phyloP scores from a whole-genome alignment of 2,888 invertebrate species.

The Chorisops tibialis region DNA sequence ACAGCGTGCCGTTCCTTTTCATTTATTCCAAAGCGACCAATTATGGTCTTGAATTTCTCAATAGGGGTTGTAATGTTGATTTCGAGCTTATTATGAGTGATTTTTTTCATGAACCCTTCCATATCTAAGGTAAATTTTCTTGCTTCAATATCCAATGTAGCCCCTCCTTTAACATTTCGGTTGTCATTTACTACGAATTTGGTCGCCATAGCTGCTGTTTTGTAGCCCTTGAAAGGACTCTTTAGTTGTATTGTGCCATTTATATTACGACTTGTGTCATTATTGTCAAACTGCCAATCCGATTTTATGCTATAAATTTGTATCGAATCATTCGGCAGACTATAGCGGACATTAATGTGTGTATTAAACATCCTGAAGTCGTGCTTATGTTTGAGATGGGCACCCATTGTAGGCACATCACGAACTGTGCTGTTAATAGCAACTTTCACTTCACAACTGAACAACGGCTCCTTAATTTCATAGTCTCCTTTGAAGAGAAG shows the following conservation, averaged over 20 bases:
- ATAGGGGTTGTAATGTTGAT: constrained; percentile 74
- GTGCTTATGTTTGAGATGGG: constrained; percentile 58
- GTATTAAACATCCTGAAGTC: constrained; percentile 55
- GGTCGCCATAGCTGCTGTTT: constrained; percentile 64
- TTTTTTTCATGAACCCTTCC: constrained; percentile 65
- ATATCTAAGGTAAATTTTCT: constrained; percentile 65
- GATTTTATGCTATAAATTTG: constrained; percentile 67
- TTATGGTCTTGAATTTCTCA: constrained; percentile 62
- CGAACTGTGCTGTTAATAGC: constrained; percentile 59
- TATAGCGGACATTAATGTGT: constrained; percentile 55
- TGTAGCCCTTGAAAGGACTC: constrained; percentile 69
- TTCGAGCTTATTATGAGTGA: constrained; percentile 71
- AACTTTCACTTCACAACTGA: constrained; percentile 55
- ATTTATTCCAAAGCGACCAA: constrained; percentile 68
- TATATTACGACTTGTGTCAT: constrained; percentile 59
- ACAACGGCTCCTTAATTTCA: constrained; percentile 47
- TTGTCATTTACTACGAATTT: constrained; percentile 63
- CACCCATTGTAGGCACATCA: constrained; percentile 58
- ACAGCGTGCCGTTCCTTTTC: constrained; percentile 69
- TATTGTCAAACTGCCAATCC: constrained; percentile 63
- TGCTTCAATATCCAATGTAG: constrained; percentile 68
- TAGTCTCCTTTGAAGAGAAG: constrained; percentile 57
- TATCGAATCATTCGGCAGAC: constrained; percentile 42
- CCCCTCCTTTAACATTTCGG: constrained; percentile 64
- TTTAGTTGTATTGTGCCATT: constrained; percentile 54